Conservation (phyloP, 23 tunicate species). For the Botrylloides violaceus region DNA sequence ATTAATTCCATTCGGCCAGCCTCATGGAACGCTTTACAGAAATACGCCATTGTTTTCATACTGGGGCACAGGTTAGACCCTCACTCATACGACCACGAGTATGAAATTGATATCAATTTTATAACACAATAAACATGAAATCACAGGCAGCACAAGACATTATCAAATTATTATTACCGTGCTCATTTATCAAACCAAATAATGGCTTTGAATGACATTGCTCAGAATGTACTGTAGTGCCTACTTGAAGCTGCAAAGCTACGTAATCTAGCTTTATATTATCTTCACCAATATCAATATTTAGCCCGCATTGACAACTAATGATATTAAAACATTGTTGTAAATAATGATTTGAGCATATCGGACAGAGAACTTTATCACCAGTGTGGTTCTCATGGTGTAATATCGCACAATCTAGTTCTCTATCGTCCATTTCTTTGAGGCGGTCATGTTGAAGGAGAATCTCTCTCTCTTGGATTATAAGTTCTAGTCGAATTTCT, state of each 20-base stretch:
- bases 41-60: too few relatives aligned
- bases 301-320: conserved; percentile 26
- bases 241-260: conserved; percentile 19
- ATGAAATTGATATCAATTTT: too few relatives aligned
- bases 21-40: too few relatives aligned
- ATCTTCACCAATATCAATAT: conserved; percentile 30
- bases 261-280: conserved; percentile 24
- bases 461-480: conserved; percentile 49
- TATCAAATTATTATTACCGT: conserved; percentile 34
- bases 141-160: conserved; percentile 59
- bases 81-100: too few relatives aligned
- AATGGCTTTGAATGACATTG: conserved; percentile 21
- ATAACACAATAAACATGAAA: conserved; percentile 67
- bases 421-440: conserved; percentile 18
- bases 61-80: too few relatives aligned
- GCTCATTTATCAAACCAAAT: conserved; percentile 26
- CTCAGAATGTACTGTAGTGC: conserved; percentile 16
- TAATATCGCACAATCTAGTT: not conserved
- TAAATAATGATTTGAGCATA: conserved; percentile 26
- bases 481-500: conserved; percentile 40
- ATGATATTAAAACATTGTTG: not conserved
- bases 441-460: conserved; percentile 31
- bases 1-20: too few relatives aligned
- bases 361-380: conserved; percentile 18
- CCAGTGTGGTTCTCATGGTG: conserved; percentile 14